phyloP scores from a whole-genome alignment of 2,888 invertebrate species.

The Fragum whitleyi region DNA sequence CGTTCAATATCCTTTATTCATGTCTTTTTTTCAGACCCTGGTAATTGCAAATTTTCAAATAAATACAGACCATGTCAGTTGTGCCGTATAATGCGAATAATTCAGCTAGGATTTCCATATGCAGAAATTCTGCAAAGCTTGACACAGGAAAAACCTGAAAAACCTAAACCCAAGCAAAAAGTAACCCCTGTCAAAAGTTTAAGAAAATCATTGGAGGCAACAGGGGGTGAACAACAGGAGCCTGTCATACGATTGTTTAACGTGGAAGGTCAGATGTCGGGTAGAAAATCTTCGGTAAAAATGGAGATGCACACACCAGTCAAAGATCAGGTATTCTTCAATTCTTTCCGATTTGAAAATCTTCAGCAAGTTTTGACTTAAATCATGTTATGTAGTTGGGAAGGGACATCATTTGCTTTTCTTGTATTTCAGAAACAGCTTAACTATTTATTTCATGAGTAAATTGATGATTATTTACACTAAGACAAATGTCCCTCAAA shows the following conservation, averaged over 20 bases:
- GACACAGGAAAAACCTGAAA: neutral
- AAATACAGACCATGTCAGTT: neutral
- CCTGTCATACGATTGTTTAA: neutral
- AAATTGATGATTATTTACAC: too few relatives aligned
- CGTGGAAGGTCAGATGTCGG: neutral
- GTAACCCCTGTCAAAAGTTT: neutral
- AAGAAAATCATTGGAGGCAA: neutral
- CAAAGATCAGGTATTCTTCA: neutral
- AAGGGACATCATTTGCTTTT: too few relatives aligned
- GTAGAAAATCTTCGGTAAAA: neutral
- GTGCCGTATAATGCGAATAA: neutral
- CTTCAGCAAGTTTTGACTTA: too few relatives aligned
- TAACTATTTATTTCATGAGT: too few relatives aligned
- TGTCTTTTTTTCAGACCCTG: constrained; percentile 11
- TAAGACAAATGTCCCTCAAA: too few relatives aligned
- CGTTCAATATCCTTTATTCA: too few relatives aligned
- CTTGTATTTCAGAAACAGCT: too few relatives aligned
- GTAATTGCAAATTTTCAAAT: constrained; percentile 10
- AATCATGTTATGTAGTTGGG: too few relatives aligned
- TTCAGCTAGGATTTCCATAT: constrained; percentile 16
- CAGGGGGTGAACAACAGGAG: neutral
- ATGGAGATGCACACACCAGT: neutral
- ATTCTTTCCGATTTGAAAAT: too few relatives aligned
- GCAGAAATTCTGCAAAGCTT: neutral
- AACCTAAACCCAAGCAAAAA: neutral